Percentiles rank a stretch among this genome's conserved stretches.
Conservation (phyloP, 2,113 vertebrate genomes). For the Sclerurus mexicanus region DNA sequence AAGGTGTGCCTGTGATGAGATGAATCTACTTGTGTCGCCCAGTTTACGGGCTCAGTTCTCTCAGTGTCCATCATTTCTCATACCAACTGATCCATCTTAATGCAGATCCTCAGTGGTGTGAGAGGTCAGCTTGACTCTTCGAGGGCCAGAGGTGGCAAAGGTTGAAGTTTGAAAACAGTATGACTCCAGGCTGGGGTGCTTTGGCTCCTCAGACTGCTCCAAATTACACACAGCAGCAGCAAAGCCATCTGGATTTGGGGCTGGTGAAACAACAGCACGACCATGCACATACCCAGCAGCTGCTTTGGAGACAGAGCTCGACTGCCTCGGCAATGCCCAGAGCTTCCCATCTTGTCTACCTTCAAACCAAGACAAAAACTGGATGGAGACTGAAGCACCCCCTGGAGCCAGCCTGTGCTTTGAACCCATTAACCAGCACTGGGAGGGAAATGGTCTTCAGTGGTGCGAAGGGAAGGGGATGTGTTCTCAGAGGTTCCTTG, state of each 20-base stretch:
- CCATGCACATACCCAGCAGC: fast-evolving
- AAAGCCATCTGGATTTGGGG: not conserved
- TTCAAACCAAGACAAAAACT: not conserved
- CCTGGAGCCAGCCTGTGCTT: not conserved
- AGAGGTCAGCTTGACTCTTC: not conserved
- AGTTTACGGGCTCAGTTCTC: not conserved
- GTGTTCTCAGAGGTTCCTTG: not conserved
- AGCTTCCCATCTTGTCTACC: not conserved
- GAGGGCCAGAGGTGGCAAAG: not conserved
- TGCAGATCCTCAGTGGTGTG: not conserved
- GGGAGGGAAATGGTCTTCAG: not conserved
- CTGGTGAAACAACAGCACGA: fast-evolving
- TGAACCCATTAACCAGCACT: not conserved
- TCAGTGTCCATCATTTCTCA: not conserved
- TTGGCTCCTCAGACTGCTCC: not conserved
- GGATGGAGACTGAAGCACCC: not conserved
- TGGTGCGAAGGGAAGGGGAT: not conserved
- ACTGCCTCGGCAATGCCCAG: not conserved
- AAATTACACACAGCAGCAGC: not conserved
- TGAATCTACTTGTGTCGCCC: not conserved
- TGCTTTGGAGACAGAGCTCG: not conserved
- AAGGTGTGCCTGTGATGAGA: constrained; percentile 2
- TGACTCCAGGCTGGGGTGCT: not conserved
- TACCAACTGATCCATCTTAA: not conserved
- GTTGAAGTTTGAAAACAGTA: not conserved